Conservation (phyloP, 2,113 vertebrate genomes). For the Hystrix cristata region DNA sequence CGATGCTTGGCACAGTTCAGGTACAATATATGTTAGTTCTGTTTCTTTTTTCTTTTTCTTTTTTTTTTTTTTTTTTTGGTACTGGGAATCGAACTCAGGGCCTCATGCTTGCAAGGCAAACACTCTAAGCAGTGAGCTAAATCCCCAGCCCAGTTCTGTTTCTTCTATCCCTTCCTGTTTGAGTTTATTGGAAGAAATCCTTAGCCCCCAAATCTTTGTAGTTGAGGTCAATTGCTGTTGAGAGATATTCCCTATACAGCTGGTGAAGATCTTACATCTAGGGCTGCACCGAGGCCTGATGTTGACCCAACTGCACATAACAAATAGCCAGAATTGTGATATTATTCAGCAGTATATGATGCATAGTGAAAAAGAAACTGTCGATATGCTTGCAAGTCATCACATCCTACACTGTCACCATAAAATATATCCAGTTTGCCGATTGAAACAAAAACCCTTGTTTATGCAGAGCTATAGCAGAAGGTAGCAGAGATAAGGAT, state of each 20-base stretch:
- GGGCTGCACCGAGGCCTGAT: background rate
- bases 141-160: background rate
- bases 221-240: background rate
- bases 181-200: background rate
- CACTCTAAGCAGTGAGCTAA: no score
- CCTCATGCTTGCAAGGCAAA: no score
- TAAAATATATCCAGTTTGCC: slow-evolving; percentile 31
- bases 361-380: background rate
- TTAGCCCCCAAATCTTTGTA: background rate
- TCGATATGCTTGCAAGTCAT: slow-evolving; percentile 41
- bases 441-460: background rate
- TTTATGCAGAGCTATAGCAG: background rate
- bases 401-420: background rate
- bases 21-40: background rate
- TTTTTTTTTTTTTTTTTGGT: no score
- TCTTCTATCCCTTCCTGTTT: background rate
- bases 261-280: background rate
- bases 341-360: background rate
- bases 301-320: background rate
- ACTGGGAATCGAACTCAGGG: no score
- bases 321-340: background rate
- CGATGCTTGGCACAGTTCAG: background rate
- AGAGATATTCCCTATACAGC: background rate
- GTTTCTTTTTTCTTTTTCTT: background rate
- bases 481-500: background rate